Base-by-base conservation (phyloP, 2,888 invertebrate species). In the Sarcophaga variegata region DNA sequence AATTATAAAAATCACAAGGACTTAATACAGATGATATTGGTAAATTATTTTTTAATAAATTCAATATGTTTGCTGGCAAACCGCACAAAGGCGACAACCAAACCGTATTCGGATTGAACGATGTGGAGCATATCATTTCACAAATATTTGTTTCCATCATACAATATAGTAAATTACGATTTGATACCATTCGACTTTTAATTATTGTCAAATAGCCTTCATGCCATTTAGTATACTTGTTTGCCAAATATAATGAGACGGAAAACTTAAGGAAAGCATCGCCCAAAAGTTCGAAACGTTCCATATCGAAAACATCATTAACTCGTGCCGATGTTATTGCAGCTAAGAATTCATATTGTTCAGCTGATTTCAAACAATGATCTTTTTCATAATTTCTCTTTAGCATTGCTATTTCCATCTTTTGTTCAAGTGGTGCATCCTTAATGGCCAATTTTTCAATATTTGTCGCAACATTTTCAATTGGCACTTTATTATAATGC, bases 191-290 rank as follows among this genome's bases (percentile, higher is more conserved):
- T 89, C 94, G 94, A 0, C 95, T 95, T 90, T 98, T 96, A 1
- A 97, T 92, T 37, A 94, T 93, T 11, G 97, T 97, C 25, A 97
- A 94, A 82, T 94, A 94, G 0, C 98, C 98, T 93, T 98, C 98
- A 89, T 96, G 95, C 90, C 95, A 95, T 0, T 93, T 92, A 0
- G 95, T 94, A 92, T 95, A 97, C 5, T 94, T 93, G 86, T 95
- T 94, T 89, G 95, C 96, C 45, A 97, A 94, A 92, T 95, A 96
- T 0, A 97, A 93, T 0, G 97, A 96, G 10, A 95, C 94, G 45
- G 96, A 95, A 88, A 96, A 96, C 93, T 98, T 98, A 3, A 98
- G 93, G 90, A 96, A 96, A 0, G 97, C 96, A 94, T 98, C 98
- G 0, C 98, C 98, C 60, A 98, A 94, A 0, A 97, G 96, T 93